A percentile compares a stretch with the other conserved stretches of the same genome.
phyloP scores from a whole-genome alignment of 2,113 vertebrate genomes.

The Colinus virginianus region DNA sequence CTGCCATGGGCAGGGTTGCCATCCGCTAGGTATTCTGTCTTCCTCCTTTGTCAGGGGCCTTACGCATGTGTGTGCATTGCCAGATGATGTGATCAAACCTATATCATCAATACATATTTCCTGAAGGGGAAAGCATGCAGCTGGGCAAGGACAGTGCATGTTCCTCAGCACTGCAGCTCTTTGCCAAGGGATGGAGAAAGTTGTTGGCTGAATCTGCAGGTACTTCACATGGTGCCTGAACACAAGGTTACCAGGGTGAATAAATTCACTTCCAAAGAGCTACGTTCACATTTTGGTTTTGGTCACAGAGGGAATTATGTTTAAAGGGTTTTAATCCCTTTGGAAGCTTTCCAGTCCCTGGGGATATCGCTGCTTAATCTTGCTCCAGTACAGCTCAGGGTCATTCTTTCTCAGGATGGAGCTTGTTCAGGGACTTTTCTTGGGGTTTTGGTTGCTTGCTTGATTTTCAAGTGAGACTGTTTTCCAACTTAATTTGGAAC shows the following conservation, averaged over 20 bases:
- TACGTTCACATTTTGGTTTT: not conserved
- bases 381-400: not conserved
- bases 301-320: not conserved
- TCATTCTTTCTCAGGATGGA: constrained; percentile 1
- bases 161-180: not conserved
- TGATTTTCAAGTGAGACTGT: not conserved
- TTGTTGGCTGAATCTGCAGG: not conserved
- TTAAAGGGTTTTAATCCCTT: constrained; percentile 22
- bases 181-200: fast-evolving
- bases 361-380: constrained; percentile 17
- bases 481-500: not conserved
- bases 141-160: not conserved
- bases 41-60: not conserved
- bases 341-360: not conserved
- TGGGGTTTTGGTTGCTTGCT: constrained; percentile 13
- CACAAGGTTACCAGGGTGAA: fast-evolving
- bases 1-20: no score
- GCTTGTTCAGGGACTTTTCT: not conserved
- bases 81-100: not conserved
- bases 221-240: not conserved
- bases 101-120: not conserved
- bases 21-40: not conserved
- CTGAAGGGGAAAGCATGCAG: not conserved
- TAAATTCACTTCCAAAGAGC: not conserved
- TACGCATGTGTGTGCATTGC: fast-evolving